phyloP scores from a whole-genome alignment of 2,888 invertebrate species.

The Diaphora mendica region DNA sequence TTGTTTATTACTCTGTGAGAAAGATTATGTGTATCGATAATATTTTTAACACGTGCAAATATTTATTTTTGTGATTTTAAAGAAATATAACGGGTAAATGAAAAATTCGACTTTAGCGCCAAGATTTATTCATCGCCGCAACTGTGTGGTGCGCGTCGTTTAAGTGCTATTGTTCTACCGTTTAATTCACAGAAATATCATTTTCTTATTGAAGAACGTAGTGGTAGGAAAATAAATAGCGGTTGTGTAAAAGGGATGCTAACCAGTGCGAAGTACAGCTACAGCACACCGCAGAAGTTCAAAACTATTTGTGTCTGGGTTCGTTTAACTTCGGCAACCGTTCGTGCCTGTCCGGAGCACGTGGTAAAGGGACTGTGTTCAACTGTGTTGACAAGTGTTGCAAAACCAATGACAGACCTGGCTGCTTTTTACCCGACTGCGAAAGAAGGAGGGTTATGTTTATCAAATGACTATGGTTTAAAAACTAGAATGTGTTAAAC shows the following conservation, averaged over 20 bases:
- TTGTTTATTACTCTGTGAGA: slow-evolving; percentile 55
- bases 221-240: slow-evolving; percentile 30
- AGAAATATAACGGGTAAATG: slow-evolving; percentile 28
- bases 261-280: slow-evolving; percentile 63
- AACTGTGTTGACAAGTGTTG: slow-evolving; percentile 67
- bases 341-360: slow-evolving; percentile 76
- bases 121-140: slow-evolving; percentile 6
- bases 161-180: slow-evolving; percentile 33
- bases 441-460: slow-evolving; percentile 12
- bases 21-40: slow-evolving; percentile 32
- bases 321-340: slow-evolving; percentile 63
- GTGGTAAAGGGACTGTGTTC: slow-evolving; percentile 65
- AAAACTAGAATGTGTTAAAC: not conserved
- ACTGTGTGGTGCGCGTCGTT: slow-evolving; percentile 13
- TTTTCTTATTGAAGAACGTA: slow-evolving; percentile 18
- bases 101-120: slow-evolving; percentile 15
- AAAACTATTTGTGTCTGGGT: slow-evolving; percentile 78
- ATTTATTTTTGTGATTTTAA: slow-evolving; percentile 6
- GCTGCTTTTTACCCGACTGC: slow-evolving; percentile 23
- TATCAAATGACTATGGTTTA: slow-evolving; percentile 7
- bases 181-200: slow-evolving; percentile 22
- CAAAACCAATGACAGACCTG: slow-evolving; percentile 48
- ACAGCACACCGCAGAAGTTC: slow-evolving; percentile 63
- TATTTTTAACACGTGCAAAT: not conserved
- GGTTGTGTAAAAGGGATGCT: slow-evolving; percentile 39